Evolutionary conservation across 2,888 invertebrate species (phyloP), one percentile per base, ranked within the genome.

Genomic region (Sminthurinus aureus): DNA sequence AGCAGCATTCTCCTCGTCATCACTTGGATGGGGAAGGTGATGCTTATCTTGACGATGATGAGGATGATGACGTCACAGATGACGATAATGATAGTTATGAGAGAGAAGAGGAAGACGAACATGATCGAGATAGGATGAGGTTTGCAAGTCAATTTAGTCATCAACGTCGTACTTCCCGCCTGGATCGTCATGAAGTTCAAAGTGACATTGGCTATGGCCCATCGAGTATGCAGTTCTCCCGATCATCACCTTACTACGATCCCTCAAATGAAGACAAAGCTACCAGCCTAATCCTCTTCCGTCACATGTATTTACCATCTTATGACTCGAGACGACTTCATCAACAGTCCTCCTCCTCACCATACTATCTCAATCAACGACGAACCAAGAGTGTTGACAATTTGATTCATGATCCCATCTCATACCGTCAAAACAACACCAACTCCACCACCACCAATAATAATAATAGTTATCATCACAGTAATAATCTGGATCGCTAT

Each of bases 291-390:
- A 76, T 81, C 79, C 79, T 80, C 71, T 80, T 83, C 83, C 81
- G 90, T 73, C 90, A 90, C 3, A 96, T 96, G 94, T 96, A 96
- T 90, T 91, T 96, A 80, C 95, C 95, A 0, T 91, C 91, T 83
- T 90, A 90, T 86, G 89, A 89, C 82, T 89, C 91, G 50, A 89
- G 89, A 67, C 83, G 86, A 69, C 80, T 81, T 9, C 71, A 74
- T 18, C 80, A 73, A 9, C 24, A 18, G 0, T 11, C 0, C 0
- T 66, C 66, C 64, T 77, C 84, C 22, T 75, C 79, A 24, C 67
- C 78, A 20, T 69, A 75, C 80, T 79, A 82, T 64, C 77, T 83
- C 11, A 75, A 85, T 58, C 80, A 78, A 58, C 79, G 88, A n/a
- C 79, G 88, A 73, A 86, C 87, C 0, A 86, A 87, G 79, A 88